These are phyloP conservation scores for Ciona savignyi DNA, from an alignment of 23 tunicate genomes.

Conservation along the genomic window DNA sequence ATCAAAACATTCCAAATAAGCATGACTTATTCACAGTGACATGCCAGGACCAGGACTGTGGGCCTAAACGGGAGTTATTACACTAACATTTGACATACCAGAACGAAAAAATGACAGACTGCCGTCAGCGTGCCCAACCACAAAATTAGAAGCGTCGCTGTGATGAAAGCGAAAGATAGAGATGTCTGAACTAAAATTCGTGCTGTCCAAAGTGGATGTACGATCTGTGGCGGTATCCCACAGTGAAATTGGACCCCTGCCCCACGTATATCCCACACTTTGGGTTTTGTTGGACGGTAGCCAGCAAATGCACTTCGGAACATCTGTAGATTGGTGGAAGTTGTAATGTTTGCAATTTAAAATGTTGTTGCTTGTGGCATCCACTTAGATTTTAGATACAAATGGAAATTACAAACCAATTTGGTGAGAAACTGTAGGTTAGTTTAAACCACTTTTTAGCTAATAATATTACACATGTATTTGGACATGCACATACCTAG, in stretches of 20 bases:
- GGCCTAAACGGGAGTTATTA: neutral
- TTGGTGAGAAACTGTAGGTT: too few relatives aligned
- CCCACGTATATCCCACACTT: neutral
- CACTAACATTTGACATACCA: constrained; percentile 1
- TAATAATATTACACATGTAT: neutral
- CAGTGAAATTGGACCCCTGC: constrained; percentile 27
- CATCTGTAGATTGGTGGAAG: too few relatives aligned
- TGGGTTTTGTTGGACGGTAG: constrained; percentile 18
- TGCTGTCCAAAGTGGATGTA: constrained; percentile 25
- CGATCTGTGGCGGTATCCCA: constrained; percentile 51
- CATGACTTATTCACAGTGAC: too few relatives aligned
- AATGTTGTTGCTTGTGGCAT: too few relatives aligned
- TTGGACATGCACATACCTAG: neutral
- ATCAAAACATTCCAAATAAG: too few relatives aligned
- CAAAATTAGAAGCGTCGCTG: constrained; percentile 43
- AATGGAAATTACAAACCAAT: too few relatives aligned
- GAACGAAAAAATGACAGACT: constrained; percentile 48
- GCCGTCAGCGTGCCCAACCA: constrained; percentile 80
- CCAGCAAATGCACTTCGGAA: constrained; percentile 80
- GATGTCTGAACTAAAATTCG: constrained; percentile 40
- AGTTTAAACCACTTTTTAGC: neutral
- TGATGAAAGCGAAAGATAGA: constrained; percentile 84
- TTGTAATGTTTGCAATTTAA: too few relatives aligned
- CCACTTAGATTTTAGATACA: constrained; percentile 4
- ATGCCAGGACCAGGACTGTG: too few relatives aligned